phyloP scores from a whole-genome alignment of 2,888 invertebrate genomes.

The Pseudoips prasinana region DNA sequence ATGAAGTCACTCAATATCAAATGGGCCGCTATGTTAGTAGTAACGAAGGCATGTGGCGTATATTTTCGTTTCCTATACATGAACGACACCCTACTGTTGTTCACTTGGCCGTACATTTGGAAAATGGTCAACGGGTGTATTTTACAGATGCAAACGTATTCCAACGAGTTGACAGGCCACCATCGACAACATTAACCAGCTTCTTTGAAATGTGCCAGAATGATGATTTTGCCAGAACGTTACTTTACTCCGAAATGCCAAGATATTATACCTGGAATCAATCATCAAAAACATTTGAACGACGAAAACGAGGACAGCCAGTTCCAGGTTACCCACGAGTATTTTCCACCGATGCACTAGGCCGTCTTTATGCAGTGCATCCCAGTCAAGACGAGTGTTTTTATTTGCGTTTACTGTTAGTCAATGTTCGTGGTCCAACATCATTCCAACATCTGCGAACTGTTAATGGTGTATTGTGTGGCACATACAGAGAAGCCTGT shows the following conservation, averaged over 20 bases:
- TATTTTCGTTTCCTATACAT: constrained; percentile 17
- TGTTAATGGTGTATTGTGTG: constrained; percentile 30
- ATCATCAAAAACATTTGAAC: constrained; percentile 33
- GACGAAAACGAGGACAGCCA: constrained; percentile 35
- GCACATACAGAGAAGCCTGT: constrained; percentile 31
- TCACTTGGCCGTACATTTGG: constrained; percentile 12
- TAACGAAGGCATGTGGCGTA: constrained; percentile 10
- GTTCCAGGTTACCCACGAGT: constrained; percentile 31
- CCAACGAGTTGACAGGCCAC: constrained; percentile 5
- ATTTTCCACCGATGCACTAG: constrained; percentile 40
- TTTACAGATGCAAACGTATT: constrained; percentile 8
- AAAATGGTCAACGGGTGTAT: constrained; percentile 10
- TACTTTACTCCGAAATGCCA: constrained; percentile 13
- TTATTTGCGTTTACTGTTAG: constrained; percentile 43
- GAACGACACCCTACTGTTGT: constrained; percentile 17
- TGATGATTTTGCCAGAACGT: constrained; percentile 28
- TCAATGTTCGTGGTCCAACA: constrained; percentile 41
- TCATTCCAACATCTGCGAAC: constrained; percentile 30
- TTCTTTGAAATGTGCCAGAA: constrained; percentile 24
- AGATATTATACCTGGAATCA: constrained; percentile 14
- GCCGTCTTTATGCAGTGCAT: constrained; percentile 47
- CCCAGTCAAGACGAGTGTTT: constrained; percentile 43
- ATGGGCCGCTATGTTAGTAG: constrained; percentile 8
- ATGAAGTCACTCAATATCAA: constrained; percentile 10
- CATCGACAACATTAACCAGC: constrained; percentile 17